phyloP scores from a whole-genome alignment of 2,113 vertebrate species.

The Hemiscyllium ocellatum region DNA sequence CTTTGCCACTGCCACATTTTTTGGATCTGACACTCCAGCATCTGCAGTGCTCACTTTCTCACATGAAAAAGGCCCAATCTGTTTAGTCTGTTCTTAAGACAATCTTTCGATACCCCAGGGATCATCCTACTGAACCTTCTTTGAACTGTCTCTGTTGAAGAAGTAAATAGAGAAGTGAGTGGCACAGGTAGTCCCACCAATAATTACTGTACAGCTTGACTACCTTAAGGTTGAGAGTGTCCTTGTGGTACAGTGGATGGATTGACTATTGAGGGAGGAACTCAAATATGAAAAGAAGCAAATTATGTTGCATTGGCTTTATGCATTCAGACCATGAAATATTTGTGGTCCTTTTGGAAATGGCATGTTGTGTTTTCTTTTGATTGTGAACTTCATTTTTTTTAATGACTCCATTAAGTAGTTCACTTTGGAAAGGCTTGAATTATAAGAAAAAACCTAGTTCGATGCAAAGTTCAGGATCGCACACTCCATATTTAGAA shows the following conservation, averaged over 20 bases:
- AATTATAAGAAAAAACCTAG: background rate
- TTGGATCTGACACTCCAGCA: too few species aligned
- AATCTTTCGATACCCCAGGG: too few species aligned
- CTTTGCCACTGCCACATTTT: too few species aligned
- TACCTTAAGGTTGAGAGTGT: background rate
- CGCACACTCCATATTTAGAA: background rate
- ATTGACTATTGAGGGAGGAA: background rate
- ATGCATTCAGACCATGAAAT: background rate
- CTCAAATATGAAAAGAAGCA: background rate
- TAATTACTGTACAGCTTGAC: background rate
- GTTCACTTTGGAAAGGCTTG: background rate
- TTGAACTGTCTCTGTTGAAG: too few species aligned
- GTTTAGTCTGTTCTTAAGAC: too few species aligned
- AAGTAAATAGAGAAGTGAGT: background rate
- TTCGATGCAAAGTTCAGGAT: background rate
- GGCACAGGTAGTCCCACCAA: background rate
- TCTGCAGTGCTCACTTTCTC: too few species aligned
- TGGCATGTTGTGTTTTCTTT: too few species aligned
- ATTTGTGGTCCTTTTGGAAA: background rate
- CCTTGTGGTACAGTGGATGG: background rate
- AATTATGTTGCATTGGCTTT: background rate
- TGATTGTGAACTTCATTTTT: background rate
- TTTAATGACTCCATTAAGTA: background rate
- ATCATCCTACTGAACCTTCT: too few species aligned
- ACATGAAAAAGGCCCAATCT: too few species aligned